A percentile compares a stretch with the other conserved stretches of the same genome.
Evolutionary conservation across 2,797 vertebrate genomes (phyloP).

Genomic region (Dromococcyx pavoninus): DNA sequence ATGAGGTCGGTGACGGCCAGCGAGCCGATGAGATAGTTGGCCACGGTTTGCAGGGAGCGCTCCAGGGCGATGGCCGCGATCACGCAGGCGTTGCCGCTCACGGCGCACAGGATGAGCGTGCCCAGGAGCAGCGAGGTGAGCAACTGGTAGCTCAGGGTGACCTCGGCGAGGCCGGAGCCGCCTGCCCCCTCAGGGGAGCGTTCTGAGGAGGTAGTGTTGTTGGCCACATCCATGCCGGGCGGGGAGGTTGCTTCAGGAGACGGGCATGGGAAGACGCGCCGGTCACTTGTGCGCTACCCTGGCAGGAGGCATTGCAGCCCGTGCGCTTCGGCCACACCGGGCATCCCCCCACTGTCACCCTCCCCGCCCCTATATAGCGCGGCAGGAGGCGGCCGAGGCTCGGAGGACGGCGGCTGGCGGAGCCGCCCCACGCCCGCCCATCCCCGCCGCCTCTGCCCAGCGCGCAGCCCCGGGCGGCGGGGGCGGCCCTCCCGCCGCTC

Average conservation of each 20-base stretch:
- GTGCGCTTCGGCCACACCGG: background rate
- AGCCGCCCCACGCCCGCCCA: constrained; percentile 42
- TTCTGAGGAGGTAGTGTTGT: constrained; percentile 76
- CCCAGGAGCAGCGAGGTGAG: constrained; percentile 90
- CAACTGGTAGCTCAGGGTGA: constrained; percentile 90
- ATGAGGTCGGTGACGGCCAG: constrained; percentile 96
- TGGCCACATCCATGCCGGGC: constrained; percentile 66
- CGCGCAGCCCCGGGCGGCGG: constrained; percentile 35
- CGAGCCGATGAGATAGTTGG: constrained; percentile 97
- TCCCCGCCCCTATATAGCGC: constrained; percentile 33
- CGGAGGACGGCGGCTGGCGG: constrained; percentile 8
- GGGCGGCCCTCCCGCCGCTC: background rate
- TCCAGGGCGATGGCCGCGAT: constrained; percentile 94
- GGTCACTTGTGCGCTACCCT: constrained; percentile 16
- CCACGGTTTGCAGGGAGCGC: constrained; percentile 95
- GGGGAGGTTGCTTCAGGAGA: constrained; percentile 72
- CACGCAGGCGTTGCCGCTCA: constrained; percentile 95
- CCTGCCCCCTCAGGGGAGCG: constrained; percentile 69
- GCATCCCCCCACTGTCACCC: background rate
- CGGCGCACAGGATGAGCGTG: constrained; percentile 90
- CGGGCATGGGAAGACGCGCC: background rate
- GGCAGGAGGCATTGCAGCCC: constrained; percentile 35
- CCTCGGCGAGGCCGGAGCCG: constrained; percentile 67
- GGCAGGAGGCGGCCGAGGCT: background rate
- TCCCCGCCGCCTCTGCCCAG: constrained; percentile 7